Percentiles rank a stretch among this genome's conserved stretches.
These are phyloP conservation scores for Halesus radiatus DNA, from an alignment of 1,140 invertebrate genomes.

Conservation along the genomic window DNA sequence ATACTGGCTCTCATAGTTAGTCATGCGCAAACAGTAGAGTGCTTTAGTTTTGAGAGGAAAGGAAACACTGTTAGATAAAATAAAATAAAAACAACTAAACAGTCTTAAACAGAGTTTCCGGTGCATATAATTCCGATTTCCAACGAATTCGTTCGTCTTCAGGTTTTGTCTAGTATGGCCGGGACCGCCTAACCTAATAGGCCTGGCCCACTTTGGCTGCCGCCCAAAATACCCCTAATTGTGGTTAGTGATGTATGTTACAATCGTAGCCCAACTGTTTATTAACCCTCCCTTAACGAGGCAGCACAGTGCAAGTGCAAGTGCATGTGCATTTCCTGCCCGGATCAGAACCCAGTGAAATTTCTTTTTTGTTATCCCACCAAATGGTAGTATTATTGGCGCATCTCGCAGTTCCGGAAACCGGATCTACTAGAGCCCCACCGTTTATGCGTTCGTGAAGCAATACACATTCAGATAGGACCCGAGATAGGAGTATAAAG, in stretches of 20 bases:
- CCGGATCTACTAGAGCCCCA: background rate
- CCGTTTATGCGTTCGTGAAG: background rate
- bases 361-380: slow-evolving; percentile 16
- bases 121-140: background rate
- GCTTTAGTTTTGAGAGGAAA: background rate
- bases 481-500: too few species aligned
- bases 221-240: slow-evolving; percentile 56
- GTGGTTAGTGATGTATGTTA: slow-evolving; percentile 58
- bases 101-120: background rate
- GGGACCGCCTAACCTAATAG: slow-evolving; percentile 41
- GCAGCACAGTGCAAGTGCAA: slow-evolving; percentile 48
- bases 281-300: slow-evolving; percentile 55
- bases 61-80: background rate
- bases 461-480: too few species aligned
- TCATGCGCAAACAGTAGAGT: background rate
- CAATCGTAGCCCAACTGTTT: slow-evolving; percentile 56
- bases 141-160: slow-evolving; percentile 12
- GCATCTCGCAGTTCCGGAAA: background rate
- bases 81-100: too few species aligned
- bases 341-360: slow-evolving; percentile 5
- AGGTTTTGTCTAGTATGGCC: slow-evolving; percentile 2
- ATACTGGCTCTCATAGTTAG: too few species aligned
- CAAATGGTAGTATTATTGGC: slow-evolving; percentile 34
- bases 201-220: slow-evolving; percentile 41
- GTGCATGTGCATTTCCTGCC: slow-evolving; percentile 36